These are phyloP conservation scores for Pachycephus smyrnensis DNA, from an alignment of 2,888 invertebrate genomes.

Conservation along the genomic window DNA sequence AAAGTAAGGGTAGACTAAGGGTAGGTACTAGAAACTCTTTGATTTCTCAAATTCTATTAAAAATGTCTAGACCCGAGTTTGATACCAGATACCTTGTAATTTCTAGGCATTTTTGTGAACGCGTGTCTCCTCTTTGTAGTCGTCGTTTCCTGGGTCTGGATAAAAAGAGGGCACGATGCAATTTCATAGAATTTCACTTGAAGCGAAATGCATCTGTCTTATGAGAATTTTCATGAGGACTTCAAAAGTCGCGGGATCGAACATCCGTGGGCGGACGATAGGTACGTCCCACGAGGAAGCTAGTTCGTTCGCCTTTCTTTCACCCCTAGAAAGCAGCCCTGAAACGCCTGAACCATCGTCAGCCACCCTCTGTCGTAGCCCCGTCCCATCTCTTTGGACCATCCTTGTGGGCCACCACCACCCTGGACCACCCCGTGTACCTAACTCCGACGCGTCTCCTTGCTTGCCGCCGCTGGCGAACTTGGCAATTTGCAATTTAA, in stretches of 20 bases:
- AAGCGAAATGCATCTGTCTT: neutral
- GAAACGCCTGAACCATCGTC: neutral
- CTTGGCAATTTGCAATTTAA: conserved; percentile 42
- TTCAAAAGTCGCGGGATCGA: neutral
- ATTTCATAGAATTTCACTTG: neutral
- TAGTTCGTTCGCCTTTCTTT: neutral
- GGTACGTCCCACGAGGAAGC: neutral
- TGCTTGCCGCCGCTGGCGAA: conserved; percentile 27
- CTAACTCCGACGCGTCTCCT: conserved; percentile 8
- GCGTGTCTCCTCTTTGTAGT: neutral
- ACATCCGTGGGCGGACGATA: neutral
- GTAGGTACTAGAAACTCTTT: neutral
- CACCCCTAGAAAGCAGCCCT: neutral
- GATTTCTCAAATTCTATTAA: neutral
- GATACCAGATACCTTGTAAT: neutral
- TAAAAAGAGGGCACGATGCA: neutral
- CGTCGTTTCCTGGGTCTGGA: neutral
- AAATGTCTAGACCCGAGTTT: neutral
- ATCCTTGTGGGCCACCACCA: conserved; percentile 38
- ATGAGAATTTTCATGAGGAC: neutral
- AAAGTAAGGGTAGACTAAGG: neutral
- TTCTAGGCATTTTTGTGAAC: neutral
- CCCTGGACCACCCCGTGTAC: conserved; percentile 12
- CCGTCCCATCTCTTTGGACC: conserved; percentile 20
- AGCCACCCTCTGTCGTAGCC: neutral